Percentiles rank a stretch among this genome's conserved stretches.
These are phyloP conservation scores for Melanotaenia pygmaea DNA, from an alignment of 2,797 vertebrate genomes.

Conservation along the genomic window DNA sequence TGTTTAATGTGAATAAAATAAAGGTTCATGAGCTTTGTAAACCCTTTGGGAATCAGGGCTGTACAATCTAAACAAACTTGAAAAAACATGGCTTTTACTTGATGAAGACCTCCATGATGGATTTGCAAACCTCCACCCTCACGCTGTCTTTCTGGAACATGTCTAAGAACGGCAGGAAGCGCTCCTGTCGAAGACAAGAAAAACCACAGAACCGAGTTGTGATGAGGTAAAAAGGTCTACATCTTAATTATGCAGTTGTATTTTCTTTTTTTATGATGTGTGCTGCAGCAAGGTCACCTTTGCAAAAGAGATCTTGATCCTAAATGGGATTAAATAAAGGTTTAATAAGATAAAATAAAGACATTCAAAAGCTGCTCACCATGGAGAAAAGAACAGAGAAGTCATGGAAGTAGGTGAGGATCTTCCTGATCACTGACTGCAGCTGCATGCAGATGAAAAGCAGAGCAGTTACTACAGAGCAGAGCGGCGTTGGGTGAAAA, in stretches of 20 bases:
- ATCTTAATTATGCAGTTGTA: not conserved
- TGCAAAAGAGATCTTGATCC: too few species aligned
- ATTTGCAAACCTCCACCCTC: slow-evolving; percentile 94
- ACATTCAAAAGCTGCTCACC: slow-evolving; percentile 80
- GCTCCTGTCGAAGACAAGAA: slow-evolving; percentile 83
- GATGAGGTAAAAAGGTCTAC: too few species aligned
- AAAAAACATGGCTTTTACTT: slow-evolving; percentile 80
- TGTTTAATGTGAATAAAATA: not conserved
- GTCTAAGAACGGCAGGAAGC: slow-evolving; percentile 96
- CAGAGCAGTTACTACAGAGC: slow-evolving; percentile 12
- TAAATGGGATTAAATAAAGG: not conserved
- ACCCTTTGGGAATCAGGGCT: not conserved
- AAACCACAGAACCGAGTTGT: too few species aligned
- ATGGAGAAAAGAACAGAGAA: slow-evolving; percentile 97
- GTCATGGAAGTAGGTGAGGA: slow-evolving; percentile 92
- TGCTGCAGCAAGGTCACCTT: too few species aligned
- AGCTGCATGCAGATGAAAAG: slow-evolving; percentile 77
- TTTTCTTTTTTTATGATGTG: not conserved
- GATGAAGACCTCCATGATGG: slow-evolving; percentile 97
- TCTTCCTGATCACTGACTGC: slow-evolving; percentile 93
- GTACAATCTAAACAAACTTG: not conserved
- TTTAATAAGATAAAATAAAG: too few species aligned
- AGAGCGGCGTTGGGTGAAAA: accelerated
- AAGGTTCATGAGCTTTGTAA: not conserved
- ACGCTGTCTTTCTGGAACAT: slow-evolving; percentile 99